phyloP scores from a whole-genome alignment of 2,888 invertebrate species.

The Scelioninae gen. 2 region DNA sequence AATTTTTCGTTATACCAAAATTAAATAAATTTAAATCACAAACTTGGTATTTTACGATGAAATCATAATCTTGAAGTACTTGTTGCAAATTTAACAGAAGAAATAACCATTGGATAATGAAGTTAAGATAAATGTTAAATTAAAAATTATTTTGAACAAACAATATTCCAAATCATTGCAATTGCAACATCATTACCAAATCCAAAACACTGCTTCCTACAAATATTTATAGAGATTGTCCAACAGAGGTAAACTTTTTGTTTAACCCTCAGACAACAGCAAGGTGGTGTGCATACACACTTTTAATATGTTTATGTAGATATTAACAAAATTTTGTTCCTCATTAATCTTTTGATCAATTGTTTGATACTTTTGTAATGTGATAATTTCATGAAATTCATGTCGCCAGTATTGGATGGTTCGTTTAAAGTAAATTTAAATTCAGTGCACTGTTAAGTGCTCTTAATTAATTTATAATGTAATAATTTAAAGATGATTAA shows the following conservation, averaged over 20 bases:
- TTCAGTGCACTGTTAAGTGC: too few species aligned
- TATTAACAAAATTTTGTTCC: too few species aligned
- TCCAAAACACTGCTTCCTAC: conserved; percentile 13
- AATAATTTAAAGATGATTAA: too few species aligned
- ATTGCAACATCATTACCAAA: not conserved
- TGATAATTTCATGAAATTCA: too few species aligned
- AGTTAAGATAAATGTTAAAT: not conserved
- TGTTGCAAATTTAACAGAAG: not conserved
- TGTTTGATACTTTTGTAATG: too few species aligned
- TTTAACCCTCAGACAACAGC: conserved; percentile 55
- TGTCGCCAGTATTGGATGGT: too few species aligned
- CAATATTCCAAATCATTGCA: conserved; percentile 22
- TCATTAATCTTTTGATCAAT: too few species aligned
- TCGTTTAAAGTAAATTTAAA: too few species aligned
- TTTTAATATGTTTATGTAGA: conserved; percentile 32
- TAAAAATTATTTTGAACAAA: too few species aligned
- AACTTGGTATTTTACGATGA: not conserved
- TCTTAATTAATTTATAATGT: too few species aligned
- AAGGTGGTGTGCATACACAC: conserved; percentile 55
- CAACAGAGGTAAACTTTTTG: conserved; percentile 35
- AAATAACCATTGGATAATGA: not conserved
- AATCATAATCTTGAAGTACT: not conserved
- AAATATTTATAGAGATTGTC: conserved; percentile 20
- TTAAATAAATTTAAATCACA: not conserved
- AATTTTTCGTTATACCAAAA: not conserved